Percentiles rank a stretch among this genome's conserved stretches.
These are phyloP conservation scores for Cephalopholis sonnerati DNA, from an alignment of 2,113 vertebrate species.

Conservation along the genomic window DNA sequence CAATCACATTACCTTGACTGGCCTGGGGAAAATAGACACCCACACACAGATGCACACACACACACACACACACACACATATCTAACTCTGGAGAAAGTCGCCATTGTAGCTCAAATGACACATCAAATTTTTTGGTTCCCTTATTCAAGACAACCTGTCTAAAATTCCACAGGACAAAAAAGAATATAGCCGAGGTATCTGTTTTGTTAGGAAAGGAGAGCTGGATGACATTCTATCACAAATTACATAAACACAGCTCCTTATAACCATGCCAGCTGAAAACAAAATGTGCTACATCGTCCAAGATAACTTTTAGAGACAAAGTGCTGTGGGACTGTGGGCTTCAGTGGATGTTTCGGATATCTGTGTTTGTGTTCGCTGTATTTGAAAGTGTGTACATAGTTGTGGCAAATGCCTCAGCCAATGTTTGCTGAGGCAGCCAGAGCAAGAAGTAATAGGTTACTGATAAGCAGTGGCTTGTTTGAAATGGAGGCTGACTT, in stretches of 20 bases:
- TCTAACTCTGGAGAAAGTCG: conserved; percentile 51
- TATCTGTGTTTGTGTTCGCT: conserved; percentile 53
- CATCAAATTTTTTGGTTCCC: conserved; percentile 30
- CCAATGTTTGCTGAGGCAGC: conserved; percentile 67
- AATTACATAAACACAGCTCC: conserved; percentile 21
- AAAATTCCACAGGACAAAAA: conserved; percentile 32
- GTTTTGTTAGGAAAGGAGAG: conserved; percentile 41
- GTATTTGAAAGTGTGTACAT: conserved; percentile 61
- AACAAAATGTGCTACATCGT: conserved; percentile 14
- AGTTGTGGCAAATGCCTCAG: conserved; percentile 51
- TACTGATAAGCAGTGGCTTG: conserved; percentile 75
- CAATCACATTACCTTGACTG: conserved; percentile 71
- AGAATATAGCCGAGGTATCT: conserved; percentile 29
- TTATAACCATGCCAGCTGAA: conserved; percentile 1
- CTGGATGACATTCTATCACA: conserved; percentile 15
- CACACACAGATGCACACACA: conserved; percentile 46
- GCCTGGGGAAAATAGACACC: conserved; percentile 56
- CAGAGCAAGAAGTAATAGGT: conserved; percentile 74
- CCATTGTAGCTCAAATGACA: conserved; percentile 65
- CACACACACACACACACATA: conserved; percentile 1
- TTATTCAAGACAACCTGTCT: conserved; percentile 47
- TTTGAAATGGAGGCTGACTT: conserved; percentile 67
- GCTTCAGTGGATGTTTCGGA: conserved; percentile 22
- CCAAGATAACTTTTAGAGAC: conserved; percentile 41
- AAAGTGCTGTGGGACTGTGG: conserved; percentile 8